Base-by-base conservation (phyloP, 1,140 invertebrate species). In the Patella vulgata region DNA sequence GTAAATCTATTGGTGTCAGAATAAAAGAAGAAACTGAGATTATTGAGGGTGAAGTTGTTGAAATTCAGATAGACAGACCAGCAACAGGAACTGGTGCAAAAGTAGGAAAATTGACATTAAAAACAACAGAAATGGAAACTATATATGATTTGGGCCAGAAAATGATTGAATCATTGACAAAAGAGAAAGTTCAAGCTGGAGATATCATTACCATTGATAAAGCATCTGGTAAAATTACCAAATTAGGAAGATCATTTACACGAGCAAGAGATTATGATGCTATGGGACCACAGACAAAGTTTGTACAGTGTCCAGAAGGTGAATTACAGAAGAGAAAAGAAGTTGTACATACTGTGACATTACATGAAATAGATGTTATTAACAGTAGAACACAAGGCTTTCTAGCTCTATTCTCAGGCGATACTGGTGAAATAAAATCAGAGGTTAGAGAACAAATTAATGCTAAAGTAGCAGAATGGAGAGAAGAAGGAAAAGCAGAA, bases 91-190 rank as follows among this genome's bases (percentile, higher is more conserved):
- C 92, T 1, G 96, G 96, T 0, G 91, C 93, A 0, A 95, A 98
- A 86, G 84, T 88, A 55, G 89, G 96, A 1, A 96, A 98, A 79
- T 84, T 99, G 2, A 99, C 97, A 0, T 84, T 99, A 23, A 99
- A 99, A 87, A 99, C 97, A 2, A 99, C 96, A 1, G 97, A 99
- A 83, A 99, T 99, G 97, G 97, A 99, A 85, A 99, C 97, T 0
- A 92, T 98, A 62, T 99, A 99, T 84, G 97, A 99, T 84, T 88
- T 99, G 74, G 97, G 97, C 28, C 93, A 92, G 54, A 99, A 99
- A 88, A 99, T 99, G 91, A 97, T 99, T 61, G 97, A 99, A 82
- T 93, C 92, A 59, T 88, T 99, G 40, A 91, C 95, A 70, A 98
- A 98, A 80, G 97, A 99, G 83, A 98, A 98, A 86, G 90, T 94